Conservation (phyloP, 1,140 invertebrate species). For the Apis mellifera region Amel_HAv3.1 CM009932.2:15707001-15707500, state of each 20-base stretch:
- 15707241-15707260: not conserved
- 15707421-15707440: conserved; percentile 72
- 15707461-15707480: conserved; percentile 77
- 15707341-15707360: not conserved
- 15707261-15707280: not conserved
- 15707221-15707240: not conserved
- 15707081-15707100: conserved; percentile 87
- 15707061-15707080: conserved; percentile 92
- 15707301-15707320: not conserved
- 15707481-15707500: conserved; percentile 79
- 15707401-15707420: conserved; percentile 51
- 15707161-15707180: conserved; percentile 88
- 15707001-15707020: conserved; percentile 68
- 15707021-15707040: conserved; percentile 88
- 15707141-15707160: conserved; percentile 93
- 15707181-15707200: conserved; percentile 80
- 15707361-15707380: not conserved
- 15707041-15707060: conserved; percentile 85
- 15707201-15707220: not conserved
- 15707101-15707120: conserved; percentile 87
- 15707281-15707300: not conserved
- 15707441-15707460: conserved; percentile 69
- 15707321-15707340: not conserved
- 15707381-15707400: conserved; percentile 56
- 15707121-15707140: conserved; percentile 89